Percentiles rank a stretch among this genome's conserved stretches.
Conservation (phyloP, 2,888 invertebrate genomes). For the Aspidapion aeneum region DNA sequence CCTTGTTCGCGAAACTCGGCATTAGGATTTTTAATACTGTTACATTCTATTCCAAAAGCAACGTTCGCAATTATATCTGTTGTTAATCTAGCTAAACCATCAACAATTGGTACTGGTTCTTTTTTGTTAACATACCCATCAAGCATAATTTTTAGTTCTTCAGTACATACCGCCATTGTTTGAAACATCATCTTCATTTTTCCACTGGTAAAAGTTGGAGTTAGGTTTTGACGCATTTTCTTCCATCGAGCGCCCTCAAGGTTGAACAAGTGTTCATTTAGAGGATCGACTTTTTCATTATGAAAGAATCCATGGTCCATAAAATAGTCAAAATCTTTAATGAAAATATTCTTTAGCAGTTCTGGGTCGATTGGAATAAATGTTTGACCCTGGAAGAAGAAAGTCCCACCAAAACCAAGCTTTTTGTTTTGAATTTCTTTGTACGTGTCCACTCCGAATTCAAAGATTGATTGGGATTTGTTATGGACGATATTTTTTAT, state of each 20-base stretch:
- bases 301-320: background rate
- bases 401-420: background rate
- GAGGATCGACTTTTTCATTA: background rate
- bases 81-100: background rate
- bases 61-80: background rate
- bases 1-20: background rate
- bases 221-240: background rate
- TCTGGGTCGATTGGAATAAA: background rate
- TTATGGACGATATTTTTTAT: background rate
- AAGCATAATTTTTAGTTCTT: background rate
- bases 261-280: background rate
- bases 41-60: background rate
- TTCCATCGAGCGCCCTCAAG: constrained; percentile 1
- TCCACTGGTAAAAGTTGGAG: background rate
- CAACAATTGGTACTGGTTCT: background rate
- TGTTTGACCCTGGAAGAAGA: background rate
- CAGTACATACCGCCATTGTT: background rate
- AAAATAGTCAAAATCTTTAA: constrained; percentile 1
- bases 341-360: background rate
- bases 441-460: background rate
- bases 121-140: background rate
- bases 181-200: constrained; percentile 3
- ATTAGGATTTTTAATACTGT: constrained; percentile 3
- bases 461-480: background rate
- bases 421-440: background rate